Base-by-base conservation (phyloP, 2,113 vertebrate genomes). In the Esox niger region DNA sequence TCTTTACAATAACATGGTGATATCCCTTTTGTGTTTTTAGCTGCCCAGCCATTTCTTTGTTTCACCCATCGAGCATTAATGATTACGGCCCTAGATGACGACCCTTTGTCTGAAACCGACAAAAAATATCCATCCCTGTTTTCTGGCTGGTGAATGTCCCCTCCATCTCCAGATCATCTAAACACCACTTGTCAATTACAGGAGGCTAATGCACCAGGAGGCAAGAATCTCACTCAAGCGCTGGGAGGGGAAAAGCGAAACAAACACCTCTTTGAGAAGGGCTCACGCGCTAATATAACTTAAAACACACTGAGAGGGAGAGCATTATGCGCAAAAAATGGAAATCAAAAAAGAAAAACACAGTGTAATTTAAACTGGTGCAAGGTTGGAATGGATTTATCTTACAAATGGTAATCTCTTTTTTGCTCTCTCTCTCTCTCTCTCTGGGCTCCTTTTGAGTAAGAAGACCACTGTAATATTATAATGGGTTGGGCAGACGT, bases 1-100 rank as follows among this genome's bases (percentile, higher is more conserved):
- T 80, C 80, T 86, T 83, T 84, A 83, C 74, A 88, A 86, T 86
- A 86, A 82, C 79, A 83, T 86, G 81, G 84, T 81, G 81, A 89
- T 82, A 83, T 77, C 75, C 77, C 80, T 86, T n/a, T 88, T 86
- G 85, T 89, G 82, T 73, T 81, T 79, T 77, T 78, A 83, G 78
- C 87, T 87, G 84, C 80, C 79, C 73, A 74, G 77, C 67, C 31
- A 71, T 81, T 79, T 82, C 74, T n/a, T 80, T 77, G 79, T 79
- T 79, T 83, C 78, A 64, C 80, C 82, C 81, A 73, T 79, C 79
- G 71, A 65, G 70, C 43, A 26, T 43, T 56, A 67, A 23, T 0
- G 54, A 27, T 27, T 20, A 26, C 8, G 26, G 6, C 6, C 31
- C 27, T 58, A 27, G 26, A 58, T 30, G 11, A 5, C 20, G n/a